phyloP scores from a whole-genome alignment of 2,888 invertebrate species.

The Brassicogethes aeneus region DNA sequence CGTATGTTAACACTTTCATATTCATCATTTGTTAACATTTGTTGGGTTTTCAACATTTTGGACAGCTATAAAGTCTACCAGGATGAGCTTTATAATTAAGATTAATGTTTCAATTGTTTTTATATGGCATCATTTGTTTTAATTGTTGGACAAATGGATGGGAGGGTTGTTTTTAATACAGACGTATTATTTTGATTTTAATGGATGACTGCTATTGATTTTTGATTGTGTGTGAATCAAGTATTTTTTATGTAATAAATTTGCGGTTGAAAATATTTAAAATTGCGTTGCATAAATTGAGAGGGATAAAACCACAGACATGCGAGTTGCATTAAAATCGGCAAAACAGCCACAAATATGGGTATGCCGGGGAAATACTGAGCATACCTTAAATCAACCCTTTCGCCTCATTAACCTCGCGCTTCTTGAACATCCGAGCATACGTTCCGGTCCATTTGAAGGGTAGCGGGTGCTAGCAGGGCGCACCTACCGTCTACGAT shows the following conservation, averaged over 20 bases:
- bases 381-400: not conserved
- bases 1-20: too few species aligned
- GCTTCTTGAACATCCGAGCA: not conserved
- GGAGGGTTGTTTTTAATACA: not conserved
- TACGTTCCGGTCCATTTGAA: not conserved
- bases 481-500: not conserved
- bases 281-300: too few species aligned
- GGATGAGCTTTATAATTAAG: slow-evolving; percentile 8
- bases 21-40: too few species aligned
- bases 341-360: not conserved
- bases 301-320: too few species aligned
- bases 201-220: not conserved
- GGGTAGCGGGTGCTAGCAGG: too few species aligned
- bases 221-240: too few species aligned
- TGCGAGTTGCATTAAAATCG: not conserved
- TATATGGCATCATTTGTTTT: slow-evolving; percentile 7
- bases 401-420: not conserved
- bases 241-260: too few species aligned
- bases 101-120: slow-evolving; percentile 11
- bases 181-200: not conserved
- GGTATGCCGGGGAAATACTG: not conserved
- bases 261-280: too few species aligned
- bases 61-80: not conserved
- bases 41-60: too few species aligned
- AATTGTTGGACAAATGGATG: slow-evolving; percentile 2